phyloP scores from a whole-genome alignment of 2,797 vertebrate species.

The Acrocephalus scirpaceus region DNA sequence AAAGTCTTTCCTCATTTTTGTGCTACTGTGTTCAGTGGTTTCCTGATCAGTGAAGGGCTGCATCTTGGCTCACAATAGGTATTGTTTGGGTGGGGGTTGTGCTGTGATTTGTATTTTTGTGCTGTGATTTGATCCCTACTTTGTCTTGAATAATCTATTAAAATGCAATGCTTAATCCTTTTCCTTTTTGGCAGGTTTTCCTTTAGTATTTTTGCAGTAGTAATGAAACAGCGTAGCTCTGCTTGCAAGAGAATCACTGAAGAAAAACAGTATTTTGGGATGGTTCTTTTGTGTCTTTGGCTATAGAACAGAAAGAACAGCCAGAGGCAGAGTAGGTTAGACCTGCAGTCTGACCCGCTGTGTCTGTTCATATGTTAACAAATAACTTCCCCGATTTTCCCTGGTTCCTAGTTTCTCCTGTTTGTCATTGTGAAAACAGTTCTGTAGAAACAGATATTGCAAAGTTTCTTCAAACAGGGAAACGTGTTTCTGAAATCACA shows the following conservation, averaged over 20 bases:
- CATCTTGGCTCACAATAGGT: slow-evolving; percentile 14
- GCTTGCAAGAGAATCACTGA: not conserved
- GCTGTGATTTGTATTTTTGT: not conserved
- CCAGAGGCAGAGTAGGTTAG: not conserved
- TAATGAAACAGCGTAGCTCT: not conserved
- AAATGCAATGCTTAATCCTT: not conserved
- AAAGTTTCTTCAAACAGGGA: not conserved
- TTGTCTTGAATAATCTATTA: slow-evolving; percentile 11
- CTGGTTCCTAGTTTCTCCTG: not conserved
- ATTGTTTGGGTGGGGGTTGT: slow-evolving; percentile 13
- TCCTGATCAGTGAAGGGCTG: not conserved
- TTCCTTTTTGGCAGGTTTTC: not conserved
- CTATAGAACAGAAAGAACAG: not conserved
- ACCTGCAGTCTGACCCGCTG: not conserved
- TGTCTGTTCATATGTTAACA: not conserved
- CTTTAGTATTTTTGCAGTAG: not conserved
- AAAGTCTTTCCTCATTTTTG: not conserved
- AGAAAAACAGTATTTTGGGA: not conserved
- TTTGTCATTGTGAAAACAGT: not conserved
- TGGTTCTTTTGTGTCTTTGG: not conserved
- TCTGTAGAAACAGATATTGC: not conserved
- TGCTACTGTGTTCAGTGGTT: not conserved
- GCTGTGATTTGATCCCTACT: not conserved
- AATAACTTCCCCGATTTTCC: not conserved
- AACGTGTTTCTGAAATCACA: not conserved